These are phyloP conservation scores for Saccopteryx bilineata DNA, from an alignment of 2,113 vertebrate genomes.

Conservation along the genomic window DNA sequence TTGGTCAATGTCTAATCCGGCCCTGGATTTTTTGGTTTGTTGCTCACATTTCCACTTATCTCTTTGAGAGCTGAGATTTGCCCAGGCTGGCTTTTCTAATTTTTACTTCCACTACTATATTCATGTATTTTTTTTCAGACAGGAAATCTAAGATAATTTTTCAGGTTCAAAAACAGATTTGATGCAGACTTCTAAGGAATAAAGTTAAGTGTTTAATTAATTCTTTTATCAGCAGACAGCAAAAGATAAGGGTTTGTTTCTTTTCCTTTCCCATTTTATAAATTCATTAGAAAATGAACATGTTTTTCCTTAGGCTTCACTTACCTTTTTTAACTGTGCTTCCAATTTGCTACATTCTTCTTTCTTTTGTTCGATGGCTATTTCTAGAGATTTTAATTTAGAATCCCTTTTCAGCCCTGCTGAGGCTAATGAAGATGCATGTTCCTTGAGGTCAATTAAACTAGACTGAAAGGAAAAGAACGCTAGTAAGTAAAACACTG, in stretches of 20 bases:
- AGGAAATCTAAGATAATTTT: constrained; percentile 77
- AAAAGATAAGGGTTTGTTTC: constrained; percentile 73
- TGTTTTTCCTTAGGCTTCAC: constrained; percentile 73
- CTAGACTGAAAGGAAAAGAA: constrained; percentile 92
- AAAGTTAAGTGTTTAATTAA: constrained; percentile 79
- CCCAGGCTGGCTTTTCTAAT: constrained; percentile 55
- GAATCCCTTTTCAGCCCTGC: constrained; percentile 98
- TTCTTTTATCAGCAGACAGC: constrained; percentile 85
- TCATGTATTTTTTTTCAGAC: constrained; percentile 63
- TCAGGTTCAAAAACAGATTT: constrained; percentile 80
- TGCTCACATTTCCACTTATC: constrained; percentile 71
- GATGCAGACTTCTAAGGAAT: constrained; percentile 77
- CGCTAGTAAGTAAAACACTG: constrained; percentile 73
- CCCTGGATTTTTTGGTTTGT: constrained; percentile 37
- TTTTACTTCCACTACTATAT: constrained; percentile 70
- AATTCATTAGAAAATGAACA: constrained; percentile 64
- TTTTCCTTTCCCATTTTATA: constrained; percentile 49
- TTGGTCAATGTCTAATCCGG: constrained; percentile 30
- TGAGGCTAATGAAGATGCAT: constrained; percentile 97
- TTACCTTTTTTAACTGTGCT: constrained; percentile 96
- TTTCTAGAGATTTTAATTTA: constrained; percentile 98
- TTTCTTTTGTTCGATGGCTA: constrained; percentile 99
- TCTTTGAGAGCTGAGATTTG: constrained; percentile 67
- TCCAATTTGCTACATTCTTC: constrained; percentile 99
- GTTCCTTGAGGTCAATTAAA: constrained; percentile 98